Base-by-base conservation (phyloP, 1,140 invertebrate species). In the Caenorhabditis brenneri region DNA sequence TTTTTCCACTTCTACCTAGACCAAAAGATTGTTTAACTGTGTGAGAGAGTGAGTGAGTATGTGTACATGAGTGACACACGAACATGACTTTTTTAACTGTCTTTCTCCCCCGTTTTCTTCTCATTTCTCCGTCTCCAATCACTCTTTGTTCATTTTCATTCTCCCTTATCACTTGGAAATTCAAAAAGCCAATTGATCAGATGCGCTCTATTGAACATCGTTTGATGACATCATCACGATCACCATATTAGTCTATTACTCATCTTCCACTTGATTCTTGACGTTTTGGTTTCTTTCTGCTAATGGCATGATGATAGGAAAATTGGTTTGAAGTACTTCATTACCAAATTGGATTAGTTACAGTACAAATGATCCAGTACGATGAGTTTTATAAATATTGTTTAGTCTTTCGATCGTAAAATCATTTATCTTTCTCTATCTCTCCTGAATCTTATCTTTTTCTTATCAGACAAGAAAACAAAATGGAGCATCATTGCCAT, bases 41-140 rank as follows among this genome's bases (percentile, higher is more conserved):
- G 65, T 42, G 65, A 12, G n/a, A n/a, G n/a, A n/a, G n/a, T n/a
- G n/a, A n/a, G n/a, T n/a, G n/a, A n/a, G n/a, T n/a, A n/a, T 24
- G 65, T 74, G 65, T 74, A 36, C 24, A 74, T 36, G 46, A 42
- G 36, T 42, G 12, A 22, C 36, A 74, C 65, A 74, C 65, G 65
- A 74, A 74, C 65, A 74, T 74, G 36, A 74, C 65, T 74, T 74
- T 55, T 65, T 74, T n/a, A 42, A 74, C 65, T 74, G 65, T 74
- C 65, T 24, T 74, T 24, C 24, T n/a, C 16, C 55, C 53, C 22
- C 24, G 2, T 1, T 74, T 42, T 42, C 36, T 24, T 15, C 36
- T 36, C 4, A 19, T 74, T 74, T 74, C 65, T 74, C 33, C 65
- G 22, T n/a, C 53, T 55, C 22, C 24, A 24, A 42, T 42, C n/a